Evolutionary conservation across 2,888 invertebrate genomes (phyloP).

Genomic region (Elmis aenea): DNA sequence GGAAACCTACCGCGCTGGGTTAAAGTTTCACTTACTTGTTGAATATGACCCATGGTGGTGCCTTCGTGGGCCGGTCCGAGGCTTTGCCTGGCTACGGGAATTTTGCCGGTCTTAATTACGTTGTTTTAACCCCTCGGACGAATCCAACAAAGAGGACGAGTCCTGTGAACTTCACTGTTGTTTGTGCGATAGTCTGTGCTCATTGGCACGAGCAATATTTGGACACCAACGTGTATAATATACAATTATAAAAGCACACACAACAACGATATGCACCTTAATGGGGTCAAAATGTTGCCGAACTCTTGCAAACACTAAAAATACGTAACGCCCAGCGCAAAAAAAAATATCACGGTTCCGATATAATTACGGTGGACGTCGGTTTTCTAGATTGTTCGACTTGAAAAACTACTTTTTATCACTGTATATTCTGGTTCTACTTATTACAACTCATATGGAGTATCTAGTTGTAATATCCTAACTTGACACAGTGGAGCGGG

Average conservation of each 20-base stretch:
- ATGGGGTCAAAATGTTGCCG: no score
- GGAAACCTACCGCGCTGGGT: not conserved
- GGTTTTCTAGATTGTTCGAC: no score
- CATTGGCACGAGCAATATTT: constrained; percentile 19
- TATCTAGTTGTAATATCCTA: constrained; percentile 16
- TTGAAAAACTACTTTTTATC: no score
- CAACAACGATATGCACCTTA: no score
- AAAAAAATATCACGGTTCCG: no score
- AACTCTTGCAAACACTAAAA: no score
- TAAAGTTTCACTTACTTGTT: constrained; percentile 40
- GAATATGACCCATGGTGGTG: constrained; percentile 48
- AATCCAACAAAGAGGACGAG: constrained; percentile 14
- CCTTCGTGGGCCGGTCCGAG: constrained; percentile 44
- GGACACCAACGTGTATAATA: no score
- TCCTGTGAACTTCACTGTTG: constrained; percentile 13
- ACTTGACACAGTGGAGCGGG: constrained; percentile 19
- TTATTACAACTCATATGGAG: constrained; percentile 4
- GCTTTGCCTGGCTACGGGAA: constrained; percentile 47
- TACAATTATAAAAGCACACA: no score
- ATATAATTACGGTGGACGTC: no score
- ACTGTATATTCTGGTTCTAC: constrained; percentile 11
- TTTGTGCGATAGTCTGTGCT: constrained; percentile 13
- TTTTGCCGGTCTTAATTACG: constrained; percentile 35
- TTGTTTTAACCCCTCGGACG: constrained; percentile 13
- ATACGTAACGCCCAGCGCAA: no score